A percentile compares a stretch with the other conserved stretches of the same genome.
Evolutionary conservation across 1,140 invertebrate genomes (phyloP).

Genomic region (Drosophila arizonae): DNA sequence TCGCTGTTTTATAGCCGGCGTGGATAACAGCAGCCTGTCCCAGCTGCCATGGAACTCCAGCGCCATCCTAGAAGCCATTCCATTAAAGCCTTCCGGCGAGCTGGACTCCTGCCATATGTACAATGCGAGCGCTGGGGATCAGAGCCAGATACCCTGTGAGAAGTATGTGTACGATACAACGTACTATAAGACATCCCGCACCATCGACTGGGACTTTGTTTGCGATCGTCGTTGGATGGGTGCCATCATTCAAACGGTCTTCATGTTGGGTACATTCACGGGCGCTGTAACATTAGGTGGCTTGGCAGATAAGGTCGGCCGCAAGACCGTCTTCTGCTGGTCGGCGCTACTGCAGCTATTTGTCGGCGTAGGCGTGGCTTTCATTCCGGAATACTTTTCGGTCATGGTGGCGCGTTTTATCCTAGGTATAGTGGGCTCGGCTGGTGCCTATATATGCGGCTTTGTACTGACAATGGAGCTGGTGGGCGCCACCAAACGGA

Average conservation of each 20-base stretch:
- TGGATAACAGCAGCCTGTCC: constrained; percentile 84
- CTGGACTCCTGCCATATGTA: constrained; percentile 86
- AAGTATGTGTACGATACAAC: constrained; percentile 89
- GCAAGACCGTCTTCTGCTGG: constrained; percentile 91
- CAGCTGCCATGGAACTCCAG: constrained; percentile 84
- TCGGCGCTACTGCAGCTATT: constrained; percentile 88
- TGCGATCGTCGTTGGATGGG: constrained; percentile 92
- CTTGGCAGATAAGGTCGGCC: constrained; percentile 93
- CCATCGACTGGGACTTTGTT: constrained; percentile 93
- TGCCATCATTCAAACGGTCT: constrained; percentile 90
- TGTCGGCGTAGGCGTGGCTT: constrained; percentile 88
- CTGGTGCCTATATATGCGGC: constrained; percentile 91
- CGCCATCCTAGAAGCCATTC: constrained; percentile 84
- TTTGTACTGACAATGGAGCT: constrained; percentile 95
- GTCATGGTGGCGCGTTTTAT: constrained; percentile 89
- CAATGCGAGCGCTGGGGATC: constrained; percentile 71
- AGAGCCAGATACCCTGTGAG: constrained; percentile 84
- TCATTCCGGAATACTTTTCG: constrained; percentile 89
- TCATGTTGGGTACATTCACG: constrained; percentile 95
- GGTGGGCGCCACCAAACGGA: constrained; percentile 91
- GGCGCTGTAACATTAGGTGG: constrained; percentile 93
- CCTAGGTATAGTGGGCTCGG: constrained; percentile 92
- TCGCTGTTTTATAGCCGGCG: constrained; percentile 86
- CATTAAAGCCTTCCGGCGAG: constrained; percentile 82
- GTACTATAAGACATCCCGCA: constrained; percentile 88